Evolutionary conservation across 2,797 vertebrate genomes (phyloP), one percentile per base, ranked within the genome.

Genomic region (Sciaenops ocellatus): DNA sequence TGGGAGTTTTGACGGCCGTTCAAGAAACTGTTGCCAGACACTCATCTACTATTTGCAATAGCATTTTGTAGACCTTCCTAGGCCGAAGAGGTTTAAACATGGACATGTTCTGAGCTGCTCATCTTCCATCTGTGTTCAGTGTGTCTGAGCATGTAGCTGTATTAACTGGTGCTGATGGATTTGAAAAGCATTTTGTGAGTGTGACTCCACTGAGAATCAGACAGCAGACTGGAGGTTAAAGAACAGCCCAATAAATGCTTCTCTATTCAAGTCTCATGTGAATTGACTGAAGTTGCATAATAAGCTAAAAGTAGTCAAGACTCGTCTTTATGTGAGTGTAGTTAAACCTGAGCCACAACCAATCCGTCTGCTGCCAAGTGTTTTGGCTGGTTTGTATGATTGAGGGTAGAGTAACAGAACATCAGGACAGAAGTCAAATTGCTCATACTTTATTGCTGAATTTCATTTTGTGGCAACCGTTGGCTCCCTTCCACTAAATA

Each of bases 111-210:
- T 8, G 71, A 76, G 76, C 60, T 64, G 57, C 71, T 83, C 64
- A 61, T 85, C 78, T 47, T 47, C 69, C 79, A 73, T 87, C 76
- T 82, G 73, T 70, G 64, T 76, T 83, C 76, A 85, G 74, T 82
- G 65, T 68, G 63, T 85, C 83, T 74, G 54, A 77, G 78, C 66
- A 72, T 88, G 73, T 70, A 55, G 66, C 60, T 76, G 64, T 83
- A 90, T 90, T 88, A 87, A 83, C 64, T 78, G 61, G 55, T 52
- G 85, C 78, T 87, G 90, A 90, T 83, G 69, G 89, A 88, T 91
- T 78, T 83, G 69, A 86, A 84, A 87, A 85, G 84, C 66, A 71
- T 47, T 70, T 41, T 50, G 50, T 52, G 51, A 78, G 76, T 68
- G 74, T 48, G 81, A 70, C 79, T 88, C 82, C 66, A 13, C 73